Evolutionary conservation across 2,113 vertebrate genomes (phyloP), one percentile per base, ranked within the genome.

Genomic region (Calidris pugnax): DNA sequence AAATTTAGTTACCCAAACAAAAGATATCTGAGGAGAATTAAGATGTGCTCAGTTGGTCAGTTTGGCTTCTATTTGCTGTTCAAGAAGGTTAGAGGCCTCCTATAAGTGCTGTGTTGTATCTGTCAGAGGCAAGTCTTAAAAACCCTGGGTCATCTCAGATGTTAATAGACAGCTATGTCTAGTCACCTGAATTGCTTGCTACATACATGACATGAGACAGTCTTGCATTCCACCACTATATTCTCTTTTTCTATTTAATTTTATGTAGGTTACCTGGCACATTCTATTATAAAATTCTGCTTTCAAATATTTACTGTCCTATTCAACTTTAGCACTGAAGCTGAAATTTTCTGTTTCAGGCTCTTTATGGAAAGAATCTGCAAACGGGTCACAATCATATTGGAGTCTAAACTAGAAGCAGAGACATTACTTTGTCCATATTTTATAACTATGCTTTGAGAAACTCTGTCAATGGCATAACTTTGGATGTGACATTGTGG

Each of bases 401-500:
- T 39, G 24, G 20, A 66, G n/a, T 47, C 3, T 4, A 55, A 76
- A 92, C 55, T 4, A 41, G 12, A 74, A 35, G 14, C 14, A 84
- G 11, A 55, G 9, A 18, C 1, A 17, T 7, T 6, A 30, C 6
- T 63, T 35, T 16, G 3, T 0, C 7, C 2, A 2, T 32, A 20
- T 59, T 87, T 87, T 45, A 41, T 18, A 64, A 16, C 3, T n/a
- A 17, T 14, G 11, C 5, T 56, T 56, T 71, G 23, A 87, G 9
- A 64, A 87, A 81, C 15, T 51, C 12, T n/a, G 21, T 48, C 41
- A 62, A 1, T 48, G 23, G 16, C 1, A 6, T 35, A 45, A 73
- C 6, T 77, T 51, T 35, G 26, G 23, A 55, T 50, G 27, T 67
- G 33, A 27, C 47, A 39, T 26, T 15, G 12, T 57, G 21, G 41